Evolutionary conservation across 2,888 invertebrate species (phyloP).

Genomic region (Drosophila sordidapex): DNA sequence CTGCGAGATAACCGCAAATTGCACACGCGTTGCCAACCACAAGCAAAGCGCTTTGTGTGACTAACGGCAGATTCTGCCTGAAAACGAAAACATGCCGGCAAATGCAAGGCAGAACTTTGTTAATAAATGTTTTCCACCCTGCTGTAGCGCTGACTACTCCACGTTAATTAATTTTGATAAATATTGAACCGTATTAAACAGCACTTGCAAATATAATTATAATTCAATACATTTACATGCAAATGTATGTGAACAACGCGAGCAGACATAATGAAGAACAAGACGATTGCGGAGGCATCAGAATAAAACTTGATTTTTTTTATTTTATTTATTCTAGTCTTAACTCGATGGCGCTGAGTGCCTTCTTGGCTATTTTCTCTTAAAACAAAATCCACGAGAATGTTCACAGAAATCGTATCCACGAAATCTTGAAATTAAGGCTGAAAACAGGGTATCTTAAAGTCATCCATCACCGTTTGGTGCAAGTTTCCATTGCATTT

Average conservation of each 20-base stretch:
- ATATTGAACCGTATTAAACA: background rate
- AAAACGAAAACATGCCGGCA: background rate
- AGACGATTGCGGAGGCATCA: too few species aligned
- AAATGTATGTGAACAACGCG: too few species aligned
- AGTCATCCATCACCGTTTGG: background rate
- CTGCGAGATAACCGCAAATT: slow-evolving; percentile 22
- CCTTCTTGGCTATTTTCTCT: background rate
- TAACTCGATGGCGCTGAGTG: background rate
- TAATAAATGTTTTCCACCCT: slow-evolving; percentile 2
- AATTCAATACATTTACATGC: too few species aligned
- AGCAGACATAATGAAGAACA: too few species aligned
- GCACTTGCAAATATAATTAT: background rate
- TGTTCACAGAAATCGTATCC: background rate
- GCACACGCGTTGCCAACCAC: slow-evolving; percentile 33
- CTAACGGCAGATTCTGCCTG: slow-evolving; percentile 26
- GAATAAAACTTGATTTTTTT: too few species aligned
- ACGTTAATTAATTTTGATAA: slow-evolving; percentile 26
- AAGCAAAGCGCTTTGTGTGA: slow-evolving; percentile 5
- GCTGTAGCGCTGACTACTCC: background rate
- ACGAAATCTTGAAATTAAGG: background rate
- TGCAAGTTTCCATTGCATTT: slow-evolving; percentile 43
- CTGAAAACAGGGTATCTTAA: background rate
- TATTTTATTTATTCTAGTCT: background rate
- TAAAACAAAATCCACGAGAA: background rate
- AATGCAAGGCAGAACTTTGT: slow-evolving; percentile 1